These are phyloP conservation scores for Harpegnathos saltator DNA, from an alignment of 1,140 invertebrate genomes.

Conservation along the genomic window DNA sequence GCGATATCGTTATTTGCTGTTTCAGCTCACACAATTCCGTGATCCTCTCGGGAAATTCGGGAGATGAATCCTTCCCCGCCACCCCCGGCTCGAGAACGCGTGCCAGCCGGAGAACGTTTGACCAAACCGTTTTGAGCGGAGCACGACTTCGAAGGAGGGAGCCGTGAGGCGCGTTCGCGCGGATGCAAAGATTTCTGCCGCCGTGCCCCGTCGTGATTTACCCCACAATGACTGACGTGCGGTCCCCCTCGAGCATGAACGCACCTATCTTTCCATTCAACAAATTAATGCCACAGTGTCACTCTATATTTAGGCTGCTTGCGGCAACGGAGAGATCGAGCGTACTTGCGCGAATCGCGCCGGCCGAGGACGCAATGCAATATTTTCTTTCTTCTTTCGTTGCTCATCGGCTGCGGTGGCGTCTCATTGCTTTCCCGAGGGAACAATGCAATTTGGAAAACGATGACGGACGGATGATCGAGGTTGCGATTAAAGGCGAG, in stretches of 20 bases:
- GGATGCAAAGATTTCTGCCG: constrained; percentile 75
- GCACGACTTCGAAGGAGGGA: constrained; percentile 30
- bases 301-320: constrained; percentile 82
- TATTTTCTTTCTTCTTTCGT: constrained; percentile 21
- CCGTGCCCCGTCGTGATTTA: constrained; percentile 73
- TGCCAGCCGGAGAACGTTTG: background rate
- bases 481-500: background rate
- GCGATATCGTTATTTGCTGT: background rate
- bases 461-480: background rate
- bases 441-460: background rate
- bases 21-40: constrained; percentile 6
- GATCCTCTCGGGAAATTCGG: constrained; percentile 16
- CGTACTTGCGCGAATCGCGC: constrained; percentile 24
- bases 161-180: constrained; percentile 44
- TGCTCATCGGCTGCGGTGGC: background rate
- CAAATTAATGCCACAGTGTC: constrained; percentile 85
- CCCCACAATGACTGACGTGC: constrained; percentile 77
- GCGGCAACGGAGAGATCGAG: constrained; percentile 34
- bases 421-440: background rate
- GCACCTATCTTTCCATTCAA: constrained; percentile 84
- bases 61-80: background rate
- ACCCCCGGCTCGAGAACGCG: background rate
- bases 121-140: background rate
- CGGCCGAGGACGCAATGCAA: background rate
- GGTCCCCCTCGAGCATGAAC: constrained; percentile 79